These are phyloP conservation scores for Caranx ignobilis DNA, from an alignment of 2,113 vertebrate genomes.

Conservation along the genomic window DNA sequence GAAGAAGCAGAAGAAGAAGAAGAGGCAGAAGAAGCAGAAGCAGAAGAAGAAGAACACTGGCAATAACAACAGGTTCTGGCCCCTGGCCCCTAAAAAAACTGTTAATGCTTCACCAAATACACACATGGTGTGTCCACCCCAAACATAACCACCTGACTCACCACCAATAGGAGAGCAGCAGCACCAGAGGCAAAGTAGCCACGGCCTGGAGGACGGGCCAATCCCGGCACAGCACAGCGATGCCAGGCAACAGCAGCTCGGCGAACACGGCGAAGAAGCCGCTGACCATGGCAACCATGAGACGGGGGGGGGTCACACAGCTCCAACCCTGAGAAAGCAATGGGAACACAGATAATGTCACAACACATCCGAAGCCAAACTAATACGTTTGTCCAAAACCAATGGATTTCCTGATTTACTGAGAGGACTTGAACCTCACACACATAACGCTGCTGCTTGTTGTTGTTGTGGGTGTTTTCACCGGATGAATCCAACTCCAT, in stretches of 20 bases:
- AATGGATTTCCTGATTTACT: constrained; percentile 28
- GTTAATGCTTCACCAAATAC: not conserved
- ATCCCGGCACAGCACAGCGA: constrained; percentile 85
- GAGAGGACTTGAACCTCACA: not conserved
- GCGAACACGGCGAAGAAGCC: constrained; percentile 88
- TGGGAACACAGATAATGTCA: not conserved
- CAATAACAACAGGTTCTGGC: too few species aligned
- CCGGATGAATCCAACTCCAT: not conserved
- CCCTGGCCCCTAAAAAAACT: too few species aligned
- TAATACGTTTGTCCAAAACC: not conserved
- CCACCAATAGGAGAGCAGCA: constrained; percentile 90
- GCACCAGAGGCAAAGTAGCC: constrained; percentile 83
- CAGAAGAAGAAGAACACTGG: too few species aligned
- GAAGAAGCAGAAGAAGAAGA: too few species aligned
- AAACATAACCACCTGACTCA: constrained; percentile 72
- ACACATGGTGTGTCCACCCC: not conserved
- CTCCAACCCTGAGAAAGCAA: constrained; percentile 86
- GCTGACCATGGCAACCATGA: constrained; percentile 87
- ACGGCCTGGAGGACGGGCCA: constrained; percentile 91
- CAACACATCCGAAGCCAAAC: constrained; percentile 8
- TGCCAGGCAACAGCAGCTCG: constrained; percentile 87
- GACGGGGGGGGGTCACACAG: constrained; percentile 87
- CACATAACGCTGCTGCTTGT: not conserved
- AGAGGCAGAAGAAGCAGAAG: too few species aligned
- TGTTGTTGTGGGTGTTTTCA: not conserved